Percentiles rank a stretch among this genome's conserved stretches.
Evolutionary conservation across 2,797 vertebrate species (phyloP).

Genomic region (Crenichthys baileyi): DNA sequence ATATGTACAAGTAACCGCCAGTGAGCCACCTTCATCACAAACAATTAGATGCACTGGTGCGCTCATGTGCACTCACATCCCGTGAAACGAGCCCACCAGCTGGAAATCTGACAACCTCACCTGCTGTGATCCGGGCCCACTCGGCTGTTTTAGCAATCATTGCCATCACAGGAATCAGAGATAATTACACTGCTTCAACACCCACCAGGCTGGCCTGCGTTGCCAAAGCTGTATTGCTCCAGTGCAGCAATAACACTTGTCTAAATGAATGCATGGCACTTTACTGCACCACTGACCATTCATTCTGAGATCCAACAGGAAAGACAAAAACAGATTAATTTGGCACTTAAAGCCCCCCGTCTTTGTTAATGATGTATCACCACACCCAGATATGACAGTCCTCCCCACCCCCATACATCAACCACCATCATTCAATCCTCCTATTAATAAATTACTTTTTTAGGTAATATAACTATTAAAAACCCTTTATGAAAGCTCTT

Average conservation of each 20-base stretch:
- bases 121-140: conserved; percentile 69
- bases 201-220: conserved; percentile 67
- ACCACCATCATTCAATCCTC: conserved; percentile 41
- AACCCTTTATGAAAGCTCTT: conserved; percentile 22
- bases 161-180: conserved; percentile 72
- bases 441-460: conserved; percentile 42
- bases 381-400: conserved; percentile 8
- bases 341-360: conserved; percentile 81
- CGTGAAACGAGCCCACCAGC: conserved; percentile 33
- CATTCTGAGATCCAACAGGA: conserved; percentile 89
- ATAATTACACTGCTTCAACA: conserved; percentile 80
- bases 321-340: conserved; percentile 88
- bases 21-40: conserved; percentile 7
- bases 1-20: conserved; percentile 28
- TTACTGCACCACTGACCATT: conserved; percentile 91
- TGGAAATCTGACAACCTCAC: conserved; percentile 63
- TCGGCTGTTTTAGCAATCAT: conserved; percentile 76
- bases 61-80: conserved; percentile 39
- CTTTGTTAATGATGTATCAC: conserved; percentile 77
- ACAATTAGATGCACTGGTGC: conserved; percentile 9
- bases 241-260: conserved; percentile 82
- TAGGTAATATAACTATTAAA: conserved; percentile 30
- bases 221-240: conserved; percentile 62
- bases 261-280: conserved; percentile 89
- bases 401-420: conserved; percentile 21